Base-by-base conservation (phyloP, 2,888 invertebrate genomes). In the Monochamus alternatus region DNA sequence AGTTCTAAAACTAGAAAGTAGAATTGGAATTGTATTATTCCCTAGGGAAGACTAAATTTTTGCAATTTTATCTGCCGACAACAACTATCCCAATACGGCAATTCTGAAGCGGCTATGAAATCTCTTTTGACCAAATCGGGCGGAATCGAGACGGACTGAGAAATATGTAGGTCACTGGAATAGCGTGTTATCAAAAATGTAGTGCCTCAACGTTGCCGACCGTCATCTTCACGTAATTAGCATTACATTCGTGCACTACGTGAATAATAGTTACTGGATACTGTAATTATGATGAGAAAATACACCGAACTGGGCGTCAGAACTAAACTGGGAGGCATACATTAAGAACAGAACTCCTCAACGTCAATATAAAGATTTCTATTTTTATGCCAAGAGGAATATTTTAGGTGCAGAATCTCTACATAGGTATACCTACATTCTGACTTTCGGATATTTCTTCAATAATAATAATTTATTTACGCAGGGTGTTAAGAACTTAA, bases 121-220 rank as follows among this genome's bases (percentile, higher is more conserved):
- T 83, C 82, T 82, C 78, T 81, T 82, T 81, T 83, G 80, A 60
- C 84, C 83, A 81, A 83, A 83, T 81, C 76, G 68, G 81, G 80
- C 73, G 72, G 75, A 79, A 77, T 76, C 79, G 80, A 79, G 79
- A 78, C 80, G 75, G 76, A 78, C 73, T 30, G 44, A 63, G 63
- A 67, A 67, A 69, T 70, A 83, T 80, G 83, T 83, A 75, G 83
- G 83, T 82, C 82, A 81, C 72, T 77, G 70, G 81, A 79, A 80
- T 83, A 75, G 76, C 77, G 73, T 77, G 72, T 81, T 82, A 80
- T 81, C 80, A 79, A 81, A 82, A 80, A 78, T 75, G 59, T 70
- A 64, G 47, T 67, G 62, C 63, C 68, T 64, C 64, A 14, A 47
- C 69, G 55, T 63, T 47, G 69, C 32, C 51, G 47, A 59, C 64